Conservation (phyloP, 2,113 vertebrate species). For the Polyodon spathula region DNA sequence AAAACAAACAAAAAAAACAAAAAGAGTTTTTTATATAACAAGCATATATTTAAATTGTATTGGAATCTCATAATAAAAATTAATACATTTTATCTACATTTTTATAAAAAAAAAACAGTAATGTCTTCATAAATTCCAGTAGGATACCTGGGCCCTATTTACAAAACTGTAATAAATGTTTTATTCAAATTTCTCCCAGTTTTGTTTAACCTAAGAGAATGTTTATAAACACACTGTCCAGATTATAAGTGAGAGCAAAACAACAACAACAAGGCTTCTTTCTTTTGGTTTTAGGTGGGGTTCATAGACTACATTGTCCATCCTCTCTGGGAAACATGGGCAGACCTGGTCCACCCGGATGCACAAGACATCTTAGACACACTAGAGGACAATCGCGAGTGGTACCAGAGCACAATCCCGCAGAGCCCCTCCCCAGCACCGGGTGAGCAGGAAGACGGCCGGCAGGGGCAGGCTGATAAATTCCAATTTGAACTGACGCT, state of each 20-base stretch:
- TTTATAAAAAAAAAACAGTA: too few relatives aligned
- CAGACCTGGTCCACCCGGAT: constrained; percentile 92
- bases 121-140: too few relatives aligned
- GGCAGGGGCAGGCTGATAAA: constrained; percentile 81
- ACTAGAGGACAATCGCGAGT: constrained; percentile 95
- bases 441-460: constrained; percentile 80
- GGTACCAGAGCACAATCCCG: constrained; percentile 99
- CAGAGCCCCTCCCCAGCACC: constrained; percentile 89
- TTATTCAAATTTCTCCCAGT: not conserved
- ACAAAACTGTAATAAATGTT: too few relatives aligned
- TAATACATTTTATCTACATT: too few relatives aligned
- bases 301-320: constrained; percentile 99
- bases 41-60: too few relatives aligned
- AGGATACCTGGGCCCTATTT: too few relatives aligned
- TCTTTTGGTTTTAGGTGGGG: constrained; percentile 68
- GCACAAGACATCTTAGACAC: constrained; percentile 97
- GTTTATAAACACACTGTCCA: not conserved
- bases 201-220: not conserved
- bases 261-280: not conserved
- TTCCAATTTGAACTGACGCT: constrained; percentile 97
- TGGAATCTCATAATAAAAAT: too few relatives aligned
- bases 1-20: too few relatives aligned
- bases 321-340: constrained; percentile 97
- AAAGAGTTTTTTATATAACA: too few relatives aligned
- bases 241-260: not conserved